A percentile compares a stretch with the other conserved stretches of the same genome.
These are phyloP conservation scores for Cheirogaleus major DNA, from an alignment of 2,797 vertebrate genomes.

Conservation along the genomic window DNA sequence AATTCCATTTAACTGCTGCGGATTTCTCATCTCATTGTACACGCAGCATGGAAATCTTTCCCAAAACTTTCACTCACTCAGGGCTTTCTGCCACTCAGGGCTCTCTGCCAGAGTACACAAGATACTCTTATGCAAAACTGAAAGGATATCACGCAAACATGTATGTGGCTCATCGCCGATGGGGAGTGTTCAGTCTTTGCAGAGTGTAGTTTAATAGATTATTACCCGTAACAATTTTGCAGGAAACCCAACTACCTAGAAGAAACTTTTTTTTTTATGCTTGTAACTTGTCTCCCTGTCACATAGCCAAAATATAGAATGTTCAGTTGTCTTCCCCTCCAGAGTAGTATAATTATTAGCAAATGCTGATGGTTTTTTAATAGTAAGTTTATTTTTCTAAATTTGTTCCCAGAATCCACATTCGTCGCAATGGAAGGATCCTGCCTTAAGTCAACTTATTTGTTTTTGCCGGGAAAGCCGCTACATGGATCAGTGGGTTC, in stretches of 20 bases:
- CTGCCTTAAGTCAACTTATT: constrained; percentile 94
- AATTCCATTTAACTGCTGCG: neutral
- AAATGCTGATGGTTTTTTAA: neutral
- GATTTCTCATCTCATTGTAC: neutral
- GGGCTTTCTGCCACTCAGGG: neutral
- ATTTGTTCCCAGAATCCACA: constrained; percentile 91
- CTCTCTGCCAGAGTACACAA: neutral
- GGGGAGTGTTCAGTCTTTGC: neutral
- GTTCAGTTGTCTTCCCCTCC: neutral
- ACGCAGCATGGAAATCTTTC: neutral
- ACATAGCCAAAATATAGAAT: neutral
- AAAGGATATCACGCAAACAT: neutral
- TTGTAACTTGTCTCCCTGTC: neutral
- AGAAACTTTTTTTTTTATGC: neutral
- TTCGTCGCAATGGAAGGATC: constrained; percentile 92
- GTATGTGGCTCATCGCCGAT: neutral
- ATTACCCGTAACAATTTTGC: neutral
- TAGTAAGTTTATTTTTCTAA: constrained; percentile 2
- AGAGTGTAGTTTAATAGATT: neutral
- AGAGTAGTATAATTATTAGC: neutral
- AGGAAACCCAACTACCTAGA: neutral
- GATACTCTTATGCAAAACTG: neutral
- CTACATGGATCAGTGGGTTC: constrained; percentile 97
- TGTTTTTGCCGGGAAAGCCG: constrained; percentile 96
- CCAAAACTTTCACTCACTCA: neutral